phyloP scores from a whole-genome alignment of 1,140 invertebrate genomes.

The Bombyx mandarina region DNA sequence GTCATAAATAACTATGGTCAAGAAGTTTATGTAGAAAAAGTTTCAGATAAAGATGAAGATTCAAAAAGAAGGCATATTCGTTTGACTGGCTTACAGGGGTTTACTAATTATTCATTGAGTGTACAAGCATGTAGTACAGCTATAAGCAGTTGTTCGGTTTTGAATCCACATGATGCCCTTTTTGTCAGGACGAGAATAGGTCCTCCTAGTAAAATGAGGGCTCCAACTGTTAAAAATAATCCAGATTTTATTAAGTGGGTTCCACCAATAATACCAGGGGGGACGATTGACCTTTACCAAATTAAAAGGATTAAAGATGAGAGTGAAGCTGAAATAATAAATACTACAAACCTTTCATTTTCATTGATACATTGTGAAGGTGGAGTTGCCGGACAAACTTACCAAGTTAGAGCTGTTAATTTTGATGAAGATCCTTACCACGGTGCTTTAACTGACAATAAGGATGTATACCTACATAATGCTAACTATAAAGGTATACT shows the following conservation, averaged over 20 bases:
- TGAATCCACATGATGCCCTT: slow-evolving; percentile 49
- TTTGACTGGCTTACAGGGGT: slow-evolving; percentile 54
- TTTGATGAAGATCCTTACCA: slow-evolving; percentile 52
- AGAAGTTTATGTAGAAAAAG: slow-evolving; percentile 32
- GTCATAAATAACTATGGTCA: slow-evolving; percentile 70
- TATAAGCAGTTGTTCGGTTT: slow-evolving; percentile 69
- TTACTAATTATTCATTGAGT: slow-evolving; percentile 77
- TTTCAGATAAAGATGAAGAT: slow-evolving; percentile 25
- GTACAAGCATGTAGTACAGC: slow-evolving; percentile 80
- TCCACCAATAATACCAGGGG: slow-evolving; percentile 74
- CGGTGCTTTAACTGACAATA: slow-evolving; percentile 34
- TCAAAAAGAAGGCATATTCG: slow-evolving; percentile 27
- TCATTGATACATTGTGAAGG: slow-evolving; percentile 41
- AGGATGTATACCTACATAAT: slow-evolving; percentile 29
- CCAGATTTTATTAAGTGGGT: slow-evolving; percentile 53
- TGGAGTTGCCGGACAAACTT: slow-evolving; percentile 37
- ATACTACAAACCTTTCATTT: slow-evolving; percentile 42
- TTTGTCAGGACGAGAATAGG: slow-evolving; percentile 74
- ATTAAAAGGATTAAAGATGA: slow-evolving; percentile 58
- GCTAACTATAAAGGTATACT: slow-evolving; percentile 15
- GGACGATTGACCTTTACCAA: slow-evolving; percentile 74
- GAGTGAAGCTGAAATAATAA: slow-evolving; percentile 36
- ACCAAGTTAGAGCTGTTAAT: slow-evolving; percentile 59
- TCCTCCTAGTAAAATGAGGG: slow-evolving; percentile 66
- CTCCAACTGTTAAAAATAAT: slow-evolving; percentile 62